Base-by-base conservation (phyloP, 2,113 vertebrate genomes). In the Holacanthus passer region DNA sequence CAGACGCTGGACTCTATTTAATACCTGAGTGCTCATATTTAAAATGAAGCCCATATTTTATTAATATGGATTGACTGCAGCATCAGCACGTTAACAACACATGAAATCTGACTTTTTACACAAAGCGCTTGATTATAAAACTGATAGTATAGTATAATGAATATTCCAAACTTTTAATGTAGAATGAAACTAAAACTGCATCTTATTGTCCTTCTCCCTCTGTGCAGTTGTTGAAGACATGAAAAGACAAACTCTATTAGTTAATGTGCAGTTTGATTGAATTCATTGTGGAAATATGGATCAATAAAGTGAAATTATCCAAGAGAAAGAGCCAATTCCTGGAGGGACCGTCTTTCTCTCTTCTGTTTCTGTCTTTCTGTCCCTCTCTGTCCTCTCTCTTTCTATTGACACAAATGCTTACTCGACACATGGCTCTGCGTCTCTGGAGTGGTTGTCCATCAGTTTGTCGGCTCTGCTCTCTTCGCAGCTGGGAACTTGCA, bases 401-500 rank as follows among this genome's bases (percentile, higher is more conserved):
- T 81, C 7, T 53, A 43, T 10, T 84, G 83, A 92, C 88, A 89
- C 85, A 84, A 78, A 71, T 83, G 77, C 89, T 88, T 66, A 86
- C 77, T 84, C 78, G 48, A 81, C 89, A 59, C 55, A 58, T 8
- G 47, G 55, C 83, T 77, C 48, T 59, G 76, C 84, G 82, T 87
- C 82, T 86, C 88, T 85, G n/a, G 53, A 85, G 89, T 83, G 73
- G 68, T 83, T 84, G 85, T 91, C 89, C 89, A 77, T 94, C 89
- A 92, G 91, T 91, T 78, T 93, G 88, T 94, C 88, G 81, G 88
- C 88, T 94, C 81, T 95, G 89, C 92, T 94, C 91, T 95, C 87
- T 94, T 82, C 93, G 79, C 96, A 97, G 96, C 96, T 92, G 95
- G 94, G 79, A 96, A 94, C 77, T 88, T 96, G 89, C 96, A 95